Evolutionary conservation across 2,113 vertebrate genomes (phyloP), one percentile per base, ranked within the genome.

Genomic region (Oxygymnocypris stewartii): DNA sequence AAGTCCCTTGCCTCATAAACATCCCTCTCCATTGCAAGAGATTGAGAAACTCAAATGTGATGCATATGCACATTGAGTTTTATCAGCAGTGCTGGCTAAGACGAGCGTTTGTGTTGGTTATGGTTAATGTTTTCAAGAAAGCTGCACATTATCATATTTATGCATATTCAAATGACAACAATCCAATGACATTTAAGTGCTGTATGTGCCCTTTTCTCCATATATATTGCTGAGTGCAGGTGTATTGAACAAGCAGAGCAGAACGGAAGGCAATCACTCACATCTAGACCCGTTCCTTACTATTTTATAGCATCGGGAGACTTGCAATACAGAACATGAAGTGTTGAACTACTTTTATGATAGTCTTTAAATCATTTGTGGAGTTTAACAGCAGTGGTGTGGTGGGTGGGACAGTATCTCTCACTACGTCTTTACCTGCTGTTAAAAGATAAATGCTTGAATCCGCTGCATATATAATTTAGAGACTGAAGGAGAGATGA

Each of bases 1-100:
- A 65, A 85, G 89, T 93, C 92, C 92, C 92, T 61, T 51, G 88
- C 89, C 90, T 92, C 90, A 87, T 90, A 87, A 91, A 90, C 91
- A 93, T 92, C 87, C 87, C 75, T 90, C 89, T 91, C 88, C 86
- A 83, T 13, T 61, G 73, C 88, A 71, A 76, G 90, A 90, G 90
- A 75, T 89, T 85, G 83, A 88, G 82, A 85, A 78, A 51, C 67
- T 73, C 69, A 73, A 23, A 86, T 87, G 76, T 74, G 18, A 78
- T 81, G 79, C 28, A 84, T 16, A 86, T 61, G 90, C 89, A 10
- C 57, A 11, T n/a, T 61, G 57, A 9, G 3, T 61, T 61, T 61
- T n/a, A 61, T 8, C 57, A 11, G 8, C 3, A 61, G 57, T 61
- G 9, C 23, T 61, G 9, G 57, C 18, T 1, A 59, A 59, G 54